Evolutionary conservation across 1,140 invertebrate species (phyloP), one percentile per base, ranked within the genome.

Genomic region (Ditylenchus dipsaci): DNA sequence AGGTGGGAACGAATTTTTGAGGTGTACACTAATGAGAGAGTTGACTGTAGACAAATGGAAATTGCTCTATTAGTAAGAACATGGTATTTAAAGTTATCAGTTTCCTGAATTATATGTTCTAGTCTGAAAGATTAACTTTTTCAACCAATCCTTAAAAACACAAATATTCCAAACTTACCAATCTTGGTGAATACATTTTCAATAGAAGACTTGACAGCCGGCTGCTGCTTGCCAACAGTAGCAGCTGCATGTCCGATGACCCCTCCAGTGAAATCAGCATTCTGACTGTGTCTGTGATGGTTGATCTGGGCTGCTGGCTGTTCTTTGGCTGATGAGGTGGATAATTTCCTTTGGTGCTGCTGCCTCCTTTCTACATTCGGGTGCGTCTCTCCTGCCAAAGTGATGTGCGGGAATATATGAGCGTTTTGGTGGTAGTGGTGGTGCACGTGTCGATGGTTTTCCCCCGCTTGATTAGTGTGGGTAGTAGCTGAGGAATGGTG

Each of bases 341-440:
- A 38, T 5, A 38, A 11, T 38, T 38, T 38, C 11, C 33, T 38
- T 38, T 38, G 33, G 11, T 38, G 11, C 3, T 38, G 11, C 3
- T 38, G 33, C 15, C 23, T 19, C n/a, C 49, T 19, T 21, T 53
- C 49, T 8, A 53, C n/a, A 56, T 80, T 79, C 30, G 77, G 75
- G 64, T 79, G 75, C 23, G 63, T 65, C 23, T 65, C 64, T 15
- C 76, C 77, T 19, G 76, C 58, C 29, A 75, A 33, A n/a, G 74
- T 65, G n/a, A 74, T 61, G 26, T 76, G 73, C 26, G 68, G 27
- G 15, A 53, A 53, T 5, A 53, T 53, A 26, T 53, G 49, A 15
- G n/a, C 15, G n/a, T 53, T 19, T 7, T 53, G n/a, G 49, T 53
- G 49, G 43, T 11, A 11, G 11, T 21, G 17, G 33, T 67, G 47